phyloP scores from a whole-genome alignment of 2,888 invertebrate genomes.

The Cheilosia pagana region DNA sequence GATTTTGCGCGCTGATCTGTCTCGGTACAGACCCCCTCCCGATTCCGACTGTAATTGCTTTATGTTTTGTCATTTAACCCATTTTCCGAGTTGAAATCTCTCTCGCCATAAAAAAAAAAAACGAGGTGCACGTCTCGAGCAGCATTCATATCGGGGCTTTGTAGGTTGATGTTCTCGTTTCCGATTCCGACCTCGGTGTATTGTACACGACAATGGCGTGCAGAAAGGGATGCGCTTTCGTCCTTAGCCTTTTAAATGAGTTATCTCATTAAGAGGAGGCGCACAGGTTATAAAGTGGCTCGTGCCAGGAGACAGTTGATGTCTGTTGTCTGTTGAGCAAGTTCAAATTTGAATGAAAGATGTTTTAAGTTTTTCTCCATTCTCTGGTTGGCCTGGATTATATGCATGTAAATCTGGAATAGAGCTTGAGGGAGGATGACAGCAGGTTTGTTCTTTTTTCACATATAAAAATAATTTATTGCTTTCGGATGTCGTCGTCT shows the following conservation, averaged over 20 bases:
- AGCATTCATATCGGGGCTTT: slow-evolving; percentile 68
- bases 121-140: slow-evolving; percentile 71
- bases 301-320: slow-evolving; percentile 45
- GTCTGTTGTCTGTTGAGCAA: slow-evolving; percentile 60
- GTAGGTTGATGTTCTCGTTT: slow-evolving; percentile 71
- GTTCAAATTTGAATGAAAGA: slow-evolving; percentile 55
- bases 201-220: neutral
- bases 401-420: neutral
- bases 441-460: neutral
- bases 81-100: slow-evolving; percentile 65
- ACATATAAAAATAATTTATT: slow-evolving; percentile 56
- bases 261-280: slow-evolving; percentile 65
- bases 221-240: slow-evolving; percentile 40
- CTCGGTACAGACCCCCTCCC: neutral
- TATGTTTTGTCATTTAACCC: slow-evolving; percentile 74
- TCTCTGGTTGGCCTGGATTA: neutral
- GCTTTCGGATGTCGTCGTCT: slow-evolving; percentile 22
- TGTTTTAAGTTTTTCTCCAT: slow-evolving; percentile 14
- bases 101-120: slow-evolving; percentile 66
- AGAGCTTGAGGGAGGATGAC: neutral
- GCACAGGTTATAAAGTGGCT: slow-evolving; percentile 1
- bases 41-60: slow-evolving; percentile 65
- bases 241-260: slow-evolving; percentile 71
- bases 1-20: slow-evolving; percentile 23
- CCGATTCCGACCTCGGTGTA: slow-evolving; percentile 39